These are phyloP conservation scores for Rhinichthys klamathensis DNA, from an alignment of 2,113 vertebrate species.

Conservation along the genomic window DNA sequence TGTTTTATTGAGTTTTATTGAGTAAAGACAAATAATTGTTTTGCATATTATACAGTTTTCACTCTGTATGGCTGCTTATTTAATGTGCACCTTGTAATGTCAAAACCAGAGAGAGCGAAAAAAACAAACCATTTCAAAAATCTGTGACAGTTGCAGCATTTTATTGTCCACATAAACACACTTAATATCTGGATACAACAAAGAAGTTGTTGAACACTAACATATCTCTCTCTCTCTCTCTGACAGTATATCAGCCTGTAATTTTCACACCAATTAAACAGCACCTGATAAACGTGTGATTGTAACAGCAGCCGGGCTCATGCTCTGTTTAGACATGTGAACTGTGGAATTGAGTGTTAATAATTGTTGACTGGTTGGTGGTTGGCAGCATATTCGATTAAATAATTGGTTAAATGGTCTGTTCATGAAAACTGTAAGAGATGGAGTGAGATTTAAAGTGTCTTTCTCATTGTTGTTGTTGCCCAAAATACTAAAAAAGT, in stretches of 20 bases:
- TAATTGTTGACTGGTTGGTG: conserved; percentile 59
- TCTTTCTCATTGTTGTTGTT: background rate
- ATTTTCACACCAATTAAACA: conserved; percentile 4
- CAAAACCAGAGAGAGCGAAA: background rate
- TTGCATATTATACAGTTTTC: background rate
- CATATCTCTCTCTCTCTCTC: background rate
- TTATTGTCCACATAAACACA: background rate
- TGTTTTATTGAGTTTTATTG: background rate
- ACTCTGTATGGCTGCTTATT: background rate
- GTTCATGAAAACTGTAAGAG: background rate
- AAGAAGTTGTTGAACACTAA: background rate
- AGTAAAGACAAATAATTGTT: background rate
- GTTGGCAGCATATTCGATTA: conserved; percentile 58
- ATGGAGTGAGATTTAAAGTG: background rate
- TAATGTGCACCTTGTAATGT: background rate
- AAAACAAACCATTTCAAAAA: background rate
- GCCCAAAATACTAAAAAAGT: background rate
- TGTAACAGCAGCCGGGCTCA: background rate
- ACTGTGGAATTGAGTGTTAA: conserved; percentile 63
- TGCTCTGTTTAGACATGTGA: conserved; percentile 31
- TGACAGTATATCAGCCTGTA: background rate
- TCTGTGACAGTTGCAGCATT: background rate
- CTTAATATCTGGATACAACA: background rate
- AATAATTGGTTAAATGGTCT: conserved; percentile 37
- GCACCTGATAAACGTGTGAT: background rate